phyloP scores from a whole-genome alignment of 2,888 invertebrate genomes.

The Ametastegia equiseti region DNA sequence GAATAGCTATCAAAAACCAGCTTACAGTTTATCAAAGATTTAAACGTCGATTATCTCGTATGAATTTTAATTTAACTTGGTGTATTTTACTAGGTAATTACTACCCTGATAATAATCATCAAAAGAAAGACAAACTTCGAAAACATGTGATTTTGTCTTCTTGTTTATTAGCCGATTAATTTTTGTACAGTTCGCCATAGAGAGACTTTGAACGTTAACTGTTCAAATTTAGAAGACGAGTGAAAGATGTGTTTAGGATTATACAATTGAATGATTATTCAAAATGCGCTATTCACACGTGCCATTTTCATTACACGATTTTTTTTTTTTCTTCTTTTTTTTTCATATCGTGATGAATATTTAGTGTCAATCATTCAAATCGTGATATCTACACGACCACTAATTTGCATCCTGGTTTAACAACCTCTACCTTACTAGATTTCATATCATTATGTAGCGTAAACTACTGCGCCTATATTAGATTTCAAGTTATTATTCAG shows the following conservation, averaged over 20 bases:
- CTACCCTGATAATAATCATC: neutral
- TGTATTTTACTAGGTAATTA: no score
- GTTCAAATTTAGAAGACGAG: neutral
- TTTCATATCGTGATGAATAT: neutral
- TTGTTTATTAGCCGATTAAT: neutral
- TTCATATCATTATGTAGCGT: neutral
- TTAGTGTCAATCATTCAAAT: slow-evolving; percentile 29
- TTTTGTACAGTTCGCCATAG: neutral
- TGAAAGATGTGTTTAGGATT: neutral
- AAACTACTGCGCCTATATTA: slow-evolving; percentile 6
- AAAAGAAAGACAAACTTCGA: neutral
- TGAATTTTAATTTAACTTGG: neutral
- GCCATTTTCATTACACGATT: neutral
- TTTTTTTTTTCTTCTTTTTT: no score
- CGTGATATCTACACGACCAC: neutral
- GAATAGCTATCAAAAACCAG: neutral
- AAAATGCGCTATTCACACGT: slow-evolving; percentile 6
- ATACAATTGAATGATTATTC: neutral
- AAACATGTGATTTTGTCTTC: neutral
- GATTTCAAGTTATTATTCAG: slow-evolving; percentile 9
- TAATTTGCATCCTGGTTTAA: slow-evolving; percentile 26
- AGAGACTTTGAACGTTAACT: neutral
- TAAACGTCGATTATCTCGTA: neutral
- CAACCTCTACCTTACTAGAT: neutral
- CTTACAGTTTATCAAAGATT: neutral